These are phyloP conservation scores for Zoanthus sociatus DNA, from an alignment of 92 coral and sea anemone species.

Conservation along the genomic window DNA sequence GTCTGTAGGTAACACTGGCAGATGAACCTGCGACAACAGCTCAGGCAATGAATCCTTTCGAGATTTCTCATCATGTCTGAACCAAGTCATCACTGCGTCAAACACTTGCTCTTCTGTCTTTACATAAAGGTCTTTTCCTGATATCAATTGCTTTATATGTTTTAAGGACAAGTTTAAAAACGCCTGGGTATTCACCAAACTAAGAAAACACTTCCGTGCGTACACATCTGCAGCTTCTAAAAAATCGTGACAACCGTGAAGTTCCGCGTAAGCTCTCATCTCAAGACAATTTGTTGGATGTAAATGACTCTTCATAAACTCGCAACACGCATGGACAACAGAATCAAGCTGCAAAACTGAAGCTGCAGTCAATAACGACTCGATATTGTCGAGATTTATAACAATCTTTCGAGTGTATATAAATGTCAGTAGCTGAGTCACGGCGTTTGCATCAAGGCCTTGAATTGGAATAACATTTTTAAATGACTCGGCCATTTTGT, in stretches of 20 bases:
- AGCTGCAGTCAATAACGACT: slow-evolving; percentile 89
- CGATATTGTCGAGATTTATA: slow-evolving; percentile 88
- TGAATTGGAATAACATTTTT: slow-evolving; percentile 83
- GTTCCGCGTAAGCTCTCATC: slow-evolving; percentile 94
- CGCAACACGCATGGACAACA: slow-evolving; percentile 95
- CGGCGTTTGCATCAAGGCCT: slow-evolving; percentile 91
- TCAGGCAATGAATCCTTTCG: slow-evolving; percentile 74
- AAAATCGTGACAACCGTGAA: slow-evolving; percentile 88
- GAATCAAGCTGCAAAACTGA: slow-evolving; percentile 91
- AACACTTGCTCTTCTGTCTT: slow-evolving; percentile 89
- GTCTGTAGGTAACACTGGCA: slow-evolving; percentile 80
- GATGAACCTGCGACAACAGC: slow-evolving; percentile 78
- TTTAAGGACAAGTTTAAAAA: slow-evolving; percentile 82
- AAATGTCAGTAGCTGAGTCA: slow-evolving; percentile 78
- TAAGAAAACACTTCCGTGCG: slow-evolving; percentile 77
- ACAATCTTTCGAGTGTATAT: slow-evolving; percentile 91
- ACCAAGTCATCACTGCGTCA: slow-evolving; percentile 91
- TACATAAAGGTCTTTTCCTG: slow-evolving; percentile 81
- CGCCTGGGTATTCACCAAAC: slow-evolving; percentile 76
- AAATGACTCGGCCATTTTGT: slow-evolving; percentile 85
- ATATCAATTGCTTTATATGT: slow-evolving; percentile 77
- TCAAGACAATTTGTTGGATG: slow-evolving; percentile 93
- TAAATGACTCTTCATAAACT: slow-evolving; percentile 90
- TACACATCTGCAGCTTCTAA: slow-evolving; percentile 84
- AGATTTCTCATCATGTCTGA: slow-evolving; percentile 65